Conservation (phyloP, 2,797 vertebrate species). For the Myoxocephalus aenaeus region DNA sequence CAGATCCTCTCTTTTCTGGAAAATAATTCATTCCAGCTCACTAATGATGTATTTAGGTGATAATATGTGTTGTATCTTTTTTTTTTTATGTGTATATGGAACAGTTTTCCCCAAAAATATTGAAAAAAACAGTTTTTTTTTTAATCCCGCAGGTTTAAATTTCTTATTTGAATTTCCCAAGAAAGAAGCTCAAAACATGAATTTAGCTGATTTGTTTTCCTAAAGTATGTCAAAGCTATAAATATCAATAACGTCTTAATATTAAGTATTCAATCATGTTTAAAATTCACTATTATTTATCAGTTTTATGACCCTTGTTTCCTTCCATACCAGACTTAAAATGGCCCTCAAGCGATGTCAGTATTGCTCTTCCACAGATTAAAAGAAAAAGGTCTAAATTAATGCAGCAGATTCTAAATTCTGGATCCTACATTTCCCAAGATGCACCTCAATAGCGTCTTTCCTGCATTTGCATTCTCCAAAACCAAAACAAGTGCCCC, state of each 20-base stretch:
- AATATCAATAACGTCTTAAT: background rate
- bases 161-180: background rate
- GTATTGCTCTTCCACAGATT: background rate
- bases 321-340: background rate
- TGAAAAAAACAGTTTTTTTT: background rate
- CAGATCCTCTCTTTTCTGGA: background rate
- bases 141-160: background rate
- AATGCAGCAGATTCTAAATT: background rate
- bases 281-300: background rate
- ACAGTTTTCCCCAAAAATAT: background rate
- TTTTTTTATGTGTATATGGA: background rate
- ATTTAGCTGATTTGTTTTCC: background rate
- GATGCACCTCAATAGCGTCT: background rate
- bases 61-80: background rate
- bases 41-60: background rate
- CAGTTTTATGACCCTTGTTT: background rate
- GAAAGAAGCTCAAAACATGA: background rate
- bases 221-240: background rate
- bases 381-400: background rate
- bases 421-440: slow-evolving; percentile 1
- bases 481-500: background rate
- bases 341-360: background rate
- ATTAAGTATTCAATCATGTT: background rate
- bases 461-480: background rate
- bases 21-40: background rate